Evolutionary conservation across 2,888 invertebrate species (phyloP).

Genomic region (Eupithecia tripunctaria): DNA sequence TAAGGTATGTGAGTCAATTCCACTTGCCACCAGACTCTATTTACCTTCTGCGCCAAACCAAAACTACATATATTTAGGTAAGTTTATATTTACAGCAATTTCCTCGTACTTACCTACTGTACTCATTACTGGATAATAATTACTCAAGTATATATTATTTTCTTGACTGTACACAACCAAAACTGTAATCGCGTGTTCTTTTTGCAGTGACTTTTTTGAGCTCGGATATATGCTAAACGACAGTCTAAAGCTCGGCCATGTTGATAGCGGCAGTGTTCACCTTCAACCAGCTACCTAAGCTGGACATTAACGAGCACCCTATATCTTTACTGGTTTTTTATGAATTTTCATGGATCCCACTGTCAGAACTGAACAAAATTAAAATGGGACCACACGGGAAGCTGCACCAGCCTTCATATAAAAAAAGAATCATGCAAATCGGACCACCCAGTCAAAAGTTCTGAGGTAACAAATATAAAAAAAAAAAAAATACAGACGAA

Average conservation of each 20-base stretch:
- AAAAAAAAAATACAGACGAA: too few species aligned
- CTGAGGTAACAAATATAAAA: too few species aligned
- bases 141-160: too few species aligned
- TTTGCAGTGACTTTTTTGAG: conserved; percentile 74
- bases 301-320: conserved; percentile 87
- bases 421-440: too few species aligned
- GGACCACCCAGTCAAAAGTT: too few species aligned
- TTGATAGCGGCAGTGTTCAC: conserved; percentile 85
- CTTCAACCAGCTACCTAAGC: conserved; percentile 86
- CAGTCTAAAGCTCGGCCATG: conserved; percentile 83
- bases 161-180: background rate
- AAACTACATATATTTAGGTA: background rate
- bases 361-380: too few species aligned
- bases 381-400: too few species aligned
- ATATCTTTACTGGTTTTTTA: conserved; percentile 87
- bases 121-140: background rate
- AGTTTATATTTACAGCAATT: background rate
- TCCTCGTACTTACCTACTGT: background rate
- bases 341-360: too few species aligned
- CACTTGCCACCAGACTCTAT: background rate
- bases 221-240: conserved; percentile 80
- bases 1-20: background rate
- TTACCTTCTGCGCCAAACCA: background rate
- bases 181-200: background rate
- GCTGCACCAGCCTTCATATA: too few species aligned